Conservation (phyloP, 2,797 vertebrate genomes). For the Hemibagrus guttatus region DNA sequence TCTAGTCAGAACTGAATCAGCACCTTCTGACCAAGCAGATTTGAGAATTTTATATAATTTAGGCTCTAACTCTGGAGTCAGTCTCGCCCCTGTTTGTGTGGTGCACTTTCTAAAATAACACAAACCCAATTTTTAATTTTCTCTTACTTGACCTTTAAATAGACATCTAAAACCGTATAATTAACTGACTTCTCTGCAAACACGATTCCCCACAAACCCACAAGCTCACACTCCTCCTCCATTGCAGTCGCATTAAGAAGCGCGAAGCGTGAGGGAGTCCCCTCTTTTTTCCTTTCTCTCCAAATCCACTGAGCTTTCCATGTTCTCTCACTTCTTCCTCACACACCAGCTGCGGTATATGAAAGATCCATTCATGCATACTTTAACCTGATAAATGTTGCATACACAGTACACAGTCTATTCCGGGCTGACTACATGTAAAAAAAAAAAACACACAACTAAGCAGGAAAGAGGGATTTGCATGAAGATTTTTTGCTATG, state of each 20-base stretch:
- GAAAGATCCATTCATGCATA: conserved; percentile 53
- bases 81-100: not conserved
- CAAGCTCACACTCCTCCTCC: not conserved
- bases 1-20: not conserved
- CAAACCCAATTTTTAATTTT: not conserved
- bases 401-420: conserved; percentile 44
- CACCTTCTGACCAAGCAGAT: not conserved
- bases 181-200: not conserved
- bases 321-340: conserved; percentile 47
- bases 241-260: not conserved
- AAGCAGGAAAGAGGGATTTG: not conserved
- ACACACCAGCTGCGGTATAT: conserved; percentile 51
- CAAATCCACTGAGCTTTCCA: conserved; percentile 43
- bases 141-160: conserved; percentile 3
- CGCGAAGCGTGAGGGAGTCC: conserved; percentile 11
- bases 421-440: conserved; percentile 43
- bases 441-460: not conserved
- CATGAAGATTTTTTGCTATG: not conserved
- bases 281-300: conserved; percentile 12
- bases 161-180: not conserved
- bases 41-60: not conserved
- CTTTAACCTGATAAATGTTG: conserved; percentile 55
- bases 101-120: not conserved
- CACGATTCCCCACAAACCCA: not conserved
- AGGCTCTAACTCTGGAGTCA: not conserved